Conservation (phyloP, 2,888 invertebrate genomes). For the Apodemia zela region DNA sequence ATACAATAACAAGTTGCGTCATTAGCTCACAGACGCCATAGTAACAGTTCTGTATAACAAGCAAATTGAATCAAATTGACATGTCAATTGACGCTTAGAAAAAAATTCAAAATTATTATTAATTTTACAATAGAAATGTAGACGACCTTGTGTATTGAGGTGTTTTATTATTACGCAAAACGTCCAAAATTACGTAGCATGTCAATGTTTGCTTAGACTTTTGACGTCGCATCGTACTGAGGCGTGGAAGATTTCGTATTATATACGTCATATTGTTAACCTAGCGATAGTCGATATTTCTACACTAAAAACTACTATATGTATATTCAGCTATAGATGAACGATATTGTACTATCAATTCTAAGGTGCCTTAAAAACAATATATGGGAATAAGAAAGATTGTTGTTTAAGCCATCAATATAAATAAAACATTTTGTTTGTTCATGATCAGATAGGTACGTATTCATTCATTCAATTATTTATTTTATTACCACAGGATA, state of each 20-base stretch:
- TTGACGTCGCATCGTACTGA: slow-evolving; percentile 56
- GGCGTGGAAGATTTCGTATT: slow-evolving; percentile 67
- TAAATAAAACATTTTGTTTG: too few relatives aligned
- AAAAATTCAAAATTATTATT: neutral
- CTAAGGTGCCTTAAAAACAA: too few relatives aligned
- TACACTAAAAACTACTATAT: too few relatives aligned
- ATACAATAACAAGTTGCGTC: slow-evolving; percentile 31
- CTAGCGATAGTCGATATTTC: neutral
- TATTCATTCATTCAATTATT: too few relatives aligned
- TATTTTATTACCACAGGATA: too few relatives aligned
- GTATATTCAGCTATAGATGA: neutral
- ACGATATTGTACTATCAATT: neutral
- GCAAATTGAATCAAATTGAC: neutral
- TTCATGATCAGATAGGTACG: too few relatives aligned
- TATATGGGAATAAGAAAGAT: too few relatives aligned
- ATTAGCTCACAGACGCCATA: neutral
- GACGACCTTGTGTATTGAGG: neutral
- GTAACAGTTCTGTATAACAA: neutral
- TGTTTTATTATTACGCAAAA: slow-evolving; percentile 22
- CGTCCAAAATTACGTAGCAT: slow-evolving; percentile 46
- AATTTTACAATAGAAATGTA: slow-evolving; percentile 13
- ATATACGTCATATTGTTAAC: slow-evolving; percentile 47
- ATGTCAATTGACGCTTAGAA: slow-evolving; percentile 2
- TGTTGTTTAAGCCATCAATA: too few relatives aligned
- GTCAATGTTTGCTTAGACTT: slow-evolving; percentile 56